A percentile compares a stretch with the other conserved stretches of the same genome.
phyloP scores from a whole-genome alignment of 2,888 invertebrate species.

The Diploptera punctata region DNA sequence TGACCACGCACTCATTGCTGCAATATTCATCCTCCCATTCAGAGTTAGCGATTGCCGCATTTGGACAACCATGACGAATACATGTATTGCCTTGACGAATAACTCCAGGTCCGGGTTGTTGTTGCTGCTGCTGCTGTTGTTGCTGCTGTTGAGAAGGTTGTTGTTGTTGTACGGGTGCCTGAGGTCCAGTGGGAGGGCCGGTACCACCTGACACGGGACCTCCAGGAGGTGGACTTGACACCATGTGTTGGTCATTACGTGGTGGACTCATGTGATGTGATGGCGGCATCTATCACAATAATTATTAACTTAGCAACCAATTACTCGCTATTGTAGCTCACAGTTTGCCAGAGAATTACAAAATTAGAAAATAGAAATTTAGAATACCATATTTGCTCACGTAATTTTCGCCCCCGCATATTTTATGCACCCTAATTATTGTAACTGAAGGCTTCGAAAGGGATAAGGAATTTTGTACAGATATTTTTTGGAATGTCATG shows the following conservation, averaged over 20 bases:
- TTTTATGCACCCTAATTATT: no score
- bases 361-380: no score
- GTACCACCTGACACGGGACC: conserved; percentile 20
- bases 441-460: no score
- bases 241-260: conserved; percentile 52
- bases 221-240: conserved; percentile 55
- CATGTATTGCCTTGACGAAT: conserved; percentile 63
- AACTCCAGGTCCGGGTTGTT: conserved; percentile 50
- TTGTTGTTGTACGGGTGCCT: conserved; percentile 54
- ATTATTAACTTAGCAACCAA: no score
- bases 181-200: conserved; percentile 51
- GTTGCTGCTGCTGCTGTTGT: conserved; percentile 46
- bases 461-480: no score
- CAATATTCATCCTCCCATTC: conserved; percentile 98
- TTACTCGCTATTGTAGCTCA: no score
- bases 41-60: conserved; percentile 87
- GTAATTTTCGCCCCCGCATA: no score
- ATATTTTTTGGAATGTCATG: no score
- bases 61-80: conserved; percentile 89
- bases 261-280: conserved; percentile 55
- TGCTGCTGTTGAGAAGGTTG: conserved; percentile 51
- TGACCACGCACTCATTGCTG: conserved; percentile 95
- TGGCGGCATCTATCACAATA: conserved; percentile 51
- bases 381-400: no score
- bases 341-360: no score